These are phyloP conservation scores for Apeltes quadracus DNA, from an alignment of 2,113 vertebrate species.

Conservation along the genomic window DNA sequence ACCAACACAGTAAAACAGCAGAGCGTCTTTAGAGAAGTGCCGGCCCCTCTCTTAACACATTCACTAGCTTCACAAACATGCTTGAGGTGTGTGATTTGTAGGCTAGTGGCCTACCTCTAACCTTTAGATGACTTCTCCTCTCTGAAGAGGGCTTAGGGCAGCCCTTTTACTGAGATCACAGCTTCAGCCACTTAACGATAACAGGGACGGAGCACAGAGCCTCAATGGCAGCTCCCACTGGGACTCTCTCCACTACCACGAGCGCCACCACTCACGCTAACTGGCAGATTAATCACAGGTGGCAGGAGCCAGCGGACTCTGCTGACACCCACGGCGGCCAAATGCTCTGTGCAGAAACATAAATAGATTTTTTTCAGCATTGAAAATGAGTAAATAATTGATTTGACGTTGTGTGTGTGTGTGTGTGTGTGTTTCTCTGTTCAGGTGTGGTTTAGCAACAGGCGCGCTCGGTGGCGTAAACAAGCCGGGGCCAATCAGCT, in stretches of 20 bases:
- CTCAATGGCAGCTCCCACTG: slow-evolving; percentile 63
- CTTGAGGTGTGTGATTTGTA: slow-evolving; percentile 57
- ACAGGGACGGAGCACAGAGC: slow-evolving; percentile 64
- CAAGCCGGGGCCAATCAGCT: slow-evolving; percentile 98
- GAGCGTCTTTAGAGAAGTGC: slow-evolving; percentile 2
- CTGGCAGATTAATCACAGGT: slow-evolving; percentile 60
- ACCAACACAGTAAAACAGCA: slow-evolving; percentile 22
- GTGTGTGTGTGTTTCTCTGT: neutral
- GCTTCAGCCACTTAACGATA: slow-evolving; percentile 77
- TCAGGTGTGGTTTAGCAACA: slow-evolving; percentile 96
- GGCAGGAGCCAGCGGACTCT: slow-evolving; percentile 24
- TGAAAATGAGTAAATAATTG: neutral
- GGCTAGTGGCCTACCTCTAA: slow-evolving; percentile 70
- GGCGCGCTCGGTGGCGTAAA: slow-evolving; percentile 96
- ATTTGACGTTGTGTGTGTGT: slow-evolving; percentile 1
- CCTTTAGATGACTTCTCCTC: slow-evolving; percentile 72
- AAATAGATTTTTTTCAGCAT: neutral
- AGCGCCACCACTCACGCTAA: slow-evolving; percentile 34
- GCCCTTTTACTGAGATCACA: slow-evolving; percentile 80
- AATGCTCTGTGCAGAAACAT: neutral
- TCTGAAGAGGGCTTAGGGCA: slow-evolving; percentile 71
- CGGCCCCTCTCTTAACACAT: slow-evolving; percentile 33
- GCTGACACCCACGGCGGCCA: neutral
- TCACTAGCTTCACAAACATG: slow-evolving; percentile 63
- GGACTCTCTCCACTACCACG: slow-evolving; percentile 42